Evolutionary conservation across 1,140 invertebrate genomes (phyloP).

Genomic region (Pantala flavescens): DNA sequence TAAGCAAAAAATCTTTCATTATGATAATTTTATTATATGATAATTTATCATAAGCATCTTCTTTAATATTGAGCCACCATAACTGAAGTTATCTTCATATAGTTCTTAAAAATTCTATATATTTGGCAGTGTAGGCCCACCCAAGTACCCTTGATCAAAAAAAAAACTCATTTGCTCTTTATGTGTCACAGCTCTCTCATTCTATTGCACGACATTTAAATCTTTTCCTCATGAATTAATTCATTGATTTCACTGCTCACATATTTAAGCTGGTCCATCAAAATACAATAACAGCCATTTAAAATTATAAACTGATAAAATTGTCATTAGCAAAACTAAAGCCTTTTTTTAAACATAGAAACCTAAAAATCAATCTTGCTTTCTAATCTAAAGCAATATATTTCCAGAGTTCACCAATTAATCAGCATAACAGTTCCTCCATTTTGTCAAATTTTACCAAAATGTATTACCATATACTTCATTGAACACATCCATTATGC

Average conservation of each 20-base stretch:
- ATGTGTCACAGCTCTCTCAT: background rate
- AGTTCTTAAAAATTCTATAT: background rate
- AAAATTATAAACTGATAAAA: slow-evolving; percentile 6
- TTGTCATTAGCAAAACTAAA: slow-evolving; percentile 4
- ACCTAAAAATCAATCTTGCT: background rate
- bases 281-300: background rate
- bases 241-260: background rate
- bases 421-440: background rate
- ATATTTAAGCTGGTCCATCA: background rate
- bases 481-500: background rate
- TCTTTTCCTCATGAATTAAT: background rate
- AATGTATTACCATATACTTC: background rate
- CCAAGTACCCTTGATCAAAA: background rate
- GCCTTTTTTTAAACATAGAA: background rate
- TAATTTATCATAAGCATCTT: background rate
- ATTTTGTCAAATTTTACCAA: background rate
- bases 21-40: too few relatives aligned
- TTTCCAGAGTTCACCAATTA: background rate
- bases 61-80: background rate
- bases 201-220: background rate
- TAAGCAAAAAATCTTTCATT: too few relatives aligned
- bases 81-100: background rate
- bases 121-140: slow-evolving; percentile 1
- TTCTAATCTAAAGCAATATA: background rate
- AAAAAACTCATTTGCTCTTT: background rate